Percentiles rank a stretch among this genome's conserved stretches.
phyloP scores from a whole-genome alignment of 2,888 invertebrate genomes.

The Reticulitermes lucifugus region DNA sequence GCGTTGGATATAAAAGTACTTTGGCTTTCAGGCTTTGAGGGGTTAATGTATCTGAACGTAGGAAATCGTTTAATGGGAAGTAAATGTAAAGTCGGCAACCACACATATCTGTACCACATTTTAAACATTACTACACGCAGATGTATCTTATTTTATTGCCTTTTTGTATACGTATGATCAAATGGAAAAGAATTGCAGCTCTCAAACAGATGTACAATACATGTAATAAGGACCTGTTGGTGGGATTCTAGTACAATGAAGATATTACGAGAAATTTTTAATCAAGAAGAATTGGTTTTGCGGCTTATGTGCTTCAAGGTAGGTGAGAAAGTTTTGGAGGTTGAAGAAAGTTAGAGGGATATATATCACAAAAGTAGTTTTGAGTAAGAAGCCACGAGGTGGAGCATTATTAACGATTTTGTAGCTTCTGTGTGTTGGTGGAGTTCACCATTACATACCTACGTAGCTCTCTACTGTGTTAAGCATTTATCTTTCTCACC shows the following conservation, averaged over 20 bases:
- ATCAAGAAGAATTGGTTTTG: neutral
- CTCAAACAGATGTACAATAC: neutral
- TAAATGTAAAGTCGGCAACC: too few species aligned
- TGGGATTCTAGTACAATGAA: too few species aligned
- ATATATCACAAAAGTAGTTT: slow-evolving; percentile 29
- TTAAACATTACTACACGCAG: too few species aligned
- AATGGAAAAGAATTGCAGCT: too few species aligned
- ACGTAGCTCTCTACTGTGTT: neutral
- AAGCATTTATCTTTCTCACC: slow-evolving; percentile 27
- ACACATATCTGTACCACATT: too few species aligned
- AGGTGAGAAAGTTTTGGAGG: neutral
- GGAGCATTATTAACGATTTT: slow-evolving; percentile 14
- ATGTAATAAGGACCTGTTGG: neutral
- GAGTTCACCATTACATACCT: slow-evolving; percentile 15
- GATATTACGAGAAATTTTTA: neutral
- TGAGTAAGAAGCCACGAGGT: neutral
- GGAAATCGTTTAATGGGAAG: too few species aligned
- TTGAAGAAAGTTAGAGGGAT: neutral
- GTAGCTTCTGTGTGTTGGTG: neutral
- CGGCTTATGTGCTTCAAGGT: neutral
- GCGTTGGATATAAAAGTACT: too few species aligned
- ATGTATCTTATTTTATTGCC: too few species aligned
- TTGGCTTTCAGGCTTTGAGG: too few species aligned
- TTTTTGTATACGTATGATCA: too few species aligned
- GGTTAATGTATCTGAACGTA: too few species aligned